phyloP scores from a whole-genome alignment of 2,113 vertebrate species.

The Phylloscopus whistleri region DNA sequence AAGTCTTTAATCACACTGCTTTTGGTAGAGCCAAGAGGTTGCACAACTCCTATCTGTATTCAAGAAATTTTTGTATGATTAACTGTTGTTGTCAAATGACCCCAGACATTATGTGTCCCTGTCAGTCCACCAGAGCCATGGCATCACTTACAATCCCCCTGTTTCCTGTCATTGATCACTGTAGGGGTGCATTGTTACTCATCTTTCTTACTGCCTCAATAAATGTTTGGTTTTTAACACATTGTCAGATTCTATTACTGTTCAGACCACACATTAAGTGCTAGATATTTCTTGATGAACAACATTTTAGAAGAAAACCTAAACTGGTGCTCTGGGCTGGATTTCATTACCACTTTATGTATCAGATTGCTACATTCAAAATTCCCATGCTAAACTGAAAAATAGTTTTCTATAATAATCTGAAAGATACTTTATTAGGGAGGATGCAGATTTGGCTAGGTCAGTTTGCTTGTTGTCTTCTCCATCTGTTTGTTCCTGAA shows the following conservation, averaged over 20 bases:
- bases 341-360: background rate
- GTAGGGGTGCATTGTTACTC: rapidly evolving
- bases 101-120: background rate
- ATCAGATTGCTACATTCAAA: background rate
- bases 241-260: background rate
- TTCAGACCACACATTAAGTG: background rate
- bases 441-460: background rate
- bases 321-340: rapidly evolving
- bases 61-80: background rate
- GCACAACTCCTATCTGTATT: background rate
- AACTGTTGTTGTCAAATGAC: background rate
- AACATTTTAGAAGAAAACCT: background rate
- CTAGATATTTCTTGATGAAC: background rate
- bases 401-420: background rate
- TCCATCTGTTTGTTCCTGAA: background rate
- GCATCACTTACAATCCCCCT: background rate
- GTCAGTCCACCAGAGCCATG: background rate
- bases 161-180: background rate
- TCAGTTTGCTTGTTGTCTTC: background rate
- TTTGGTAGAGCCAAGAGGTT: background rate
- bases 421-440: background rate
- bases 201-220: background rate
- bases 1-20: background rate
- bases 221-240: background rate
- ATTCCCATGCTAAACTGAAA: background rate